These are phyloP conservation scores for Myanophis thanlyinensis DNA, from an alignment of 2,113 vertebrate genomes.

Conservation along the genomic window DNA sequence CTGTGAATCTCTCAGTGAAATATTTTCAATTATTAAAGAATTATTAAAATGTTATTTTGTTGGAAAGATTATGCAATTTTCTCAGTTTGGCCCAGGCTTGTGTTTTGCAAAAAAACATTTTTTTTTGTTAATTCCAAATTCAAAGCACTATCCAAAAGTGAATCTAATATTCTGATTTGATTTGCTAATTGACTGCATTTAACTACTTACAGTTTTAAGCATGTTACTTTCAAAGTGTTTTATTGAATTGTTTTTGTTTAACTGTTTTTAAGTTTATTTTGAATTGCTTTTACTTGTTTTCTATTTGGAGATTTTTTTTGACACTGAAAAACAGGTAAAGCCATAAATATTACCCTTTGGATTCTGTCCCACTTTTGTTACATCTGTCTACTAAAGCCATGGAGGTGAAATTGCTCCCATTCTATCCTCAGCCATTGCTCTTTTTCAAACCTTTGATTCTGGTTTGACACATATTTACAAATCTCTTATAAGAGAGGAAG, in stretches of 20 bases:
- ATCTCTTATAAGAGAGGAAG: not conserved
- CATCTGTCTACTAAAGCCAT: not conserved
- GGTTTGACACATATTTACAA: not conserved
- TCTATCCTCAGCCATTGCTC: not conserved
- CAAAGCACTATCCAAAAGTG: not conserved
- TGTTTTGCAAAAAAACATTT: not conserved
- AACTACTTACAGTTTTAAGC: not conserved
- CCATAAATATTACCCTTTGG: not conserved
- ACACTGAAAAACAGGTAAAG: not conserved
- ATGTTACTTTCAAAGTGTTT: not conserved
- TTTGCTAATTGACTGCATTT: not conserved
- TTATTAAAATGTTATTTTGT: not conserved
- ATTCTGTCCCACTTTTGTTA: not conserved
- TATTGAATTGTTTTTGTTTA: not conserved
- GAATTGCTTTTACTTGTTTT: not conserved
- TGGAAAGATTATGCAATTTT: not conserved
- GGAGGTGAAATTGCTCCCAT: not conserved
- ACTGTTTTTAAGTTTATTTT: not conserved
- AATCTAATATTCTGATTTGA: not conserved
- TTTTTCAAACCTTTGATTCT: not conserved
- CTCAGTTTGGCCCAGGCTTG: not conserved
- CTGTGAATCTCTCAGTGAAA: not conserved
- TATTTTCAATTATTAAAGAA: not conserved
- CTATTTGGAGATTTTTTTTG: too few relatives aligned
- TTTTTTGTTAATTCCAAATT: too few relatives aligned